A percentile compares a stretch with the other conserved stretches of the same genome.
These are phyloP conservation scores for Vidua macroura DNA, from an alignment of 2,113 vertebrate genomes.

Conservation along the genomic window DNA sequence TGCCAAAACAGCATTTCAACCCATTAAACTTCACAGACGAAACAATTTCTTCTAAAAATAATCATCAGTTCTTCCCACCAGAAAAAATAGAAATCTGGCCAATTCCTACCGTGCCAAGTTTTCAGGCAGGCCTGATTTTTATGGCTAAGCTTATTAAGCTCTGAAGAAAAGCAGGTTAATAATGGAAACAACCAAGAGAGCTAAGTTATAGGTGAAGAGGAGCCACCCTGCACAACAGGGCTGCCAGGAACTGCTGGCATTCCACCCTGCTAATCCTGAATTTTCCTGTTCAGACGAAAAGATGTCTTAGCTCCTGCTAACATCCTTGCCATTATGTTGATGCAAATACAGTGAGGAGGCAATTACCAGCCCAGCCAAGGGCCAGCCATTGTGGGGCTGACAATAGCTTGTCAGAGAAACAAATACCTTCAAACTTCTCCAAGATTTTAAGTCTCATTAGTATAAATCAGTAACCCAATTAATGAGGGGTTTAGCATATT, in stretches of 20 bases:
- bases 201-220: not conserved
- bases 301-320: constrained; percentile 20
- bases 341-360: constrained; percentile 32
- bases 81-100: constrained; percentile 28
- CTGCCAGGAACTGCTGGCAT: not conserved
- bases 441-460: constrained; percentile 45
- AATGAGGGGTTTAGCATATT: constrained; percentile 25
- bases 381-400: constrained; percentile 33
- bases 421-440: constrained; percentile 30
- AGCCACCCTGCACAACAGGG: not conserved
- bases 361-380: constrained; percentile 35
- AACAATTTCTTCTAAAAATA: constrained; percentile 58
- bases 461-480: constrained; percentile 31
- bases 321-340: not conserved
- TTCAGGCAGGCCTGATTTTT: constrained; percentile 40
- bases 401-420: constrained; percentile 3
- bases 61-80: constrained; percentile 33
- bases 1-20: constrained; percentile 54
- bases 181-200: constrained; percentile 27
- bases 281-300: not conserved
- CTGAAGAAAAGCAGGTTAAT: constrained; percentile 43
- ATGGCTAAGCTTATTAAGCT: constrained; percentile 33
- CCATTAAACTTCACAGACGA: constrained; percentile 26
- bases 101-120: not conserved
- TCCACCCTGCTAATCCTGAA: constrained; percentile 26